Evolutionary conservation across 2,888 invertebrate species (phyloP).

Genomic region (Alviniconcha strummeri): DNA sequence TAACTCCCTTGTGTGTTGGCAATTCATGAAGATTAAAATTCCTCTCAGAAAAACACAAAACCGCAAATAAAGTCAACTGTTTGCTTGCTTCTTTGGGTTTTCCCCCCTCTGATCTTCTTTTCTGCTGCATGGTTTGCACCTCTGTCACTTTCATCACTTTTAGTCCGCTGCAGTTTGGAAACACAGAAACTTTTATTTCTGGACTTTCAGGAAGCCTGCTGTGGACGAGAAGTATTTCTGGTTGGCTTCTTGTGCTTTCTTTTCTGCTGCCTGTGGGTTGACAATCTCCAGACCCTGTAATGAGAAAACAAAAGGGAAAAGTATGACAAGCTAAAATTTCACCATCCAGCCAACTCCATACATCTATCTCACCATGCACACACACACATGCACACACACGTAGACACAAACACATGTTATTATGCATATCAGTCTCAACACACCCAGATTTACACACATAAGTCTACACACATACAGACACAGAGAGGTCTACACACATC

Average conservation of each 20-base stretch:
- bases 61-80: too few relatives aligned
- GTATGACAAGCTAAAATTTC: background rate
- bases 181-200: slow-evolving; percentile 52
- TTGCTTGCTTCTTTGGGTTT: too few relatives aligned
- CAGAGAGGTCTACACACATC: too few relatives aligned
- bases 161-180: background rate
- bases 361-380: too few relatives aligned
- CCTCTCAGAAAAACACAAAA: too few relatives aligned
- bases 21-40: too few relatives aligned
- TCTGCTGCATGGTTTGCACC: background rate
- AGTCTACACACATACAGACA: background rate
- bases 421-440: background rate
- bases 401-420: background rate
- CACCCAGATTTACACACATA: background rate
- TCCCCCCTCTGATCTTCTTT: background rate
- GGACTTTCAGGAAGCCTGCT: slow-evolving; percentile 88
- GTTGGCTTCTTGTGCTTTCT: slow-evolving; percentile 89
- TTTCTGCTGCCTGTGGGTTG: slow-evolving; percentile 98
- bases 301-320: background rate
- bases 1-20: too few relatives aligned
- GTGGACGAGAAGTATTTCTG: slow-evolving; percentile 98
- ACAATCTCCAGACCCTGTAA: slow-evolving; percentile 97
- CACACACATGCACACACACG: too few relatives aligned
- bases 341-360: too few relatives aligned
- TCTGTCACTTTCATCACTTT: background rate